Evolutionary conservation across 2,113 vertebrate species (phyloP).

Genomic region (Hucho hucho): DNA sequence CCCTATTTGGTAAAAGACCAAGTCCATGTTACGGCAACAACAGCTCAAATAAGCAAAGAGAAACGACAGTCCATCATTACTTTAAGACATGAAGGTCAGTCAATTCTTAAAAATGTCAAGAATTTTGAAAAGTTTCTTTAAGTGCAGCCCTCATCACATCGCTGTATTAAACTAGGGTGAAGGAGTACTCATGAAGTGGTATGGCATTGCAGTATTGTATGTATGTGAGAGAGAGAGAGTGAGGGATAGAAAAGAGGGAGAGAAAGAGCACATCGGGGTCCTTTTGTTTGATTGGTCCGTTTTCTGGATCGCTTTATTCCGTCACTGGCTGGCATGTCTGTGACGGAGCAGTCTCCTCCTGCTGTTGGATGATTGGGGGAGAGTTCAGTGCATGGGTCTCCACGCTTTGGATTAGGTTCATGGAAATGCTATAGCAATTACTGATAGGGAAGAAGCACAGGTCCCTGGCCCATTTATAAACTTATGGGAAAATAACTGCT

Average conservation of each 20-base stretch:
- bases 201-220: not conserved
- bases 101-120: too few species aligned
- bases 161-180: not conserved
- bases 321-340: not conserved
- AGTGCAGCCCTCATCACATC: not conserved
- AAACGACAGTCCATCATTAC: too few species aligned
- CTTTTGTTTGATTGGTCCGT: not conserved
- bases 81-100: too few species aligned
- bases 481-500: not conserved
- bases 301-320: not conserved
- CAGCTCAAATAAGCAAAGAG: too few species aligned
- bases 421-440: not conserved
- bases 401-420: not conserved
- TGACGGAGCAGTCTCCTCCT: not conserved
- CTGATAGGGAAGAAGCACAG: not conserved
- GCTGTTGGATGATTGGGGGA: constrained; percentile 2
- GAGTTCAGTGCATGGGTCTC: not conserved
- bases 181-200: not conserved
- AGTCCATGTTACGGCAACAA: too few species aligned
- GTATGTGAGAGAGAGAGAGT: not conserved
- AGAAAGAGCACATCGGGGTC: not conserved
- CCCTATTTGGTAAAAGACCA: too few species aligned
- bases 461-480: not conserved
- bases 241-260: not conserved
- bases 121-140: too few species aligned